Evolutionary conservation across 2,888 invertebrate species (phyloP), one percentile per base, ranked within the genome.

Genomic region (Scelioninae gen. 1): DNA sequence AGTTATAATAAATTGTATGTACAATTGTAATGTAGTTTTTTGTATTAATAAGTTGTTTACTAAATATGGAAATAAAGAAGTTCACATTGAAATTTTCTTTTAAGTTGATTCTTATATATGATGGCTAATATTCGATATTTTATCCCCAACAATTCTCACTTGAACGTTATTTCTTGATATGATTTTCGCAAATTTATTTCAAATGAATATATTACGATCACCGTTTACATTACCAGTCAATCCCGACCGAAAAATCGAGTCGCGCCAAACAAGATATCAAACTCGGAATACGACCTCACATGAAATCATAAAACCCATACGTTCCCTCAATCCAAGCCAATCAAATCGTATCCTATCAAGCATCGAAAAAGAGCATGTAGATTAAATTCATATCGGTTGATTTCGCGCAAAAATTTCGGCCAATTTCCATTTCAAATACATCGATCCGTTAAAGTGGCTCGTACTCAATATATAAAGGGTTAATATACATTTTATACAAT

Each of bases 301-400:
- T 40, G 29, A 51, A 45, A 32, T 38, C 38, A 32, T 15, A 49
- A 45, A 55, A 29, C 15, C 10, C 40, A 16, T 16, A 16, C 23
- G 49, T 32, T 68, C 45, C 56, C 40, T 55, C 45, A 45, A 68
- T 56, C 68, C 56, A 13, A 69, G 10, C 16, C 45, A 47, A 69
- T 69, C 47, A 58, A 69, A 69, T 47, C 47, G 58, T 47, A 58
- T 58, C 58, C 47, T 47, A 58, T 69, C 49, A 49, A 55, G 40
- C 23, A 23, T 10, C 32, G 56, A 55, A 69, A 69, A 58, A 58
- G 56, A 69, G 47, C 58, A 47, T 58, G 34, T 16, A 58, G 69
- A 69, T 69, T 56, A 69, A 56, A 69, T 69, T 58, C 43, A 43
- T 32, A 66, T 53, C 55, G 55, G 40, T 58, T 69, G 69, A 69